phyloP scores from a whole-genome alignment of 2,888 invertebrate species.

The Aleiodes testaceus region DNA sequence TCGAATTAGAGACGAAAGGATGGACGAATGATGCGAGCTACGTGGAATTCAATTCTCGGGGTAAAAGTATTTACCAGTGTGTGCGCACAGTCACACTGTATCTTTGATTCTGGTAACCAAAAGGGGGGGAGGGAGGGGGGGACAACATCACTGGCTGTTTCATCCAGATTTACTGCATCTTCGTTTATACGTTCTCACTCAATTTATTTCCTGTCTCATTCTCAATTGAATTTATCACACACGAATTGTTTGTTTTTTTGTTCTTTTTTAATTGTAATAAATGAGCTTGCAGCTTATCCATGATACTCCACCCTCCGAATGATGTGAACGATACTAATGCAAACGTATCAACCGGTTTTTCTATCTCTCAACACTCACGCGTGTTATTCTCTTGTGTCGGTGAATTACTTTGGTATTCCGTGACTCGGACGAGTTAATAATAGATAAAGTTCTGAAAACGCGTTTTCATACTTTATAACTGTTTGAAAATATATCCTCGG shows the following conservation, averaged over 20 bases:
- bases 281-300: slow-evolving; percentile 6
- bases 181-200: not conserved
- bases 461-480: slow-evolving; percentile 13
- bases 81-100: slow-evolving; percentile 36
- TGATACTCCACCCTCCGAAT: slow-evolving; percentile 8
- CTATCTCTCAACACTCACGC: slow-evolving; percentile 40
- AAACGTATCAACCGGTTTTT: slow-evolving; percentile 54
- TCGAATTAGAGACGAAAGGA: slow-evolving; percentile 53
- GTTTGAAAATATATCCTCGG: not conserved
- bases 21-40: slow-evolving; percentile 51
- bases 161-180: slow-evolving; percentile 4
- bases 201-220: not conserved
- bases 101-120: slow-evolving; percentile 20
- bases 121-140: not conserved
- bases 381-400: slow-evolving; percentile 41
- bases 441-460: slow-evolving; percentile 48
- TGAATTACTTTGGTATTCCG: slow-evolving; percentile 53
- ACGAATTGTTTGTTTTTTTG: too few species aligned
- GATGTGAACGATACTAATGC: slow-evolving; percentile 4
- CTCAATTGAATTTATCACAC: not conserved
- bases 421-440: slow-evolving; percentile 53
- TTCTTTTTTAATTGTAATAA: too few species aligned
- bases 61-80: slow-evolving; percentile 55
- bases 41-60: slow-evolving; percentile 53
- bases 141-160: slow-evolving; percentile 12